Evolutionary conservation across 1,140 invertebrate genomes (phyloP), one percentile per base, ranked within the genome.

Genomic region (Aphis gossypii): DNA sequence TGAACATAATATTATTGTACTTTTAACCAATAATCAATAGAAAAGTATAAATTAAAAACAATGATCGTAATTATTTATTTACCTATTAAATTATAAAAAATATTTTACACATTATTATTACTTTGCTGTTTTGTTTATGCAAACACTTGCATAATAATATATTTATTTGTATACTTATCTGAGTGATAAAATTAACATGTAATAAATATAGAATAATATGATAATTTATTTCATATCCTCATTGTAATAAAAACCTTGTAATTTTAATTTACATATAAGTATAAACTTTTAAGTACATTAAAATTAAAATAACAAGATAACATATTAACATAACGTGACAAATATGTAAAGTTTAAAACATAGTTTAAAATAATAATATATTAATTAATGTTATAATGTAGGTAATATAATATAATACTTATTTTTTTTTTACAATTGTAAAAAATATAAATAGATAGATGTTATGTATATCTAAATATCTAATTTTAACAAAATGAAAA

Each of bases 281-380:
- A 83, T 83, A 83, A 41, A 83, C 38, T 83, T 38, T 83, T 38
- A 83, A 38, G 35, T 83, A 83, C 41, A 83, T 83, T 83, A 38
- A 83, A 83, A 83, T 83, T 83, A 38, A 83, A 83, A 83, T 38
- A 38, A 83, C 82, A 83, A 25, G 82, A 83, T 83, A 83, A 83
- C 38, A 38, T 41, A 83, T 38, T 83, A 83, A 9, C 21, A 83
- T 83, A 83, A 83, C 21, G 8, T 83, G 82, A 83, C 82, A 83
- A 38, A 41, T 68, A 68, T n/a, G n/a, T 68, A 1, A 23, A 14
- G 30, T 76, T 6, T n/a, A 38, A 20, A 38, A 83, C 20, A 20
- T 38, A 83, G 35, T 35, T 21, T 41, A 82, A 83, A 83, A 83
- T 83, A 83, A 56, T 56, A 25, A 38, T 9, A 18, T 25, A 25